Base-by-base conservation (phyloP, 2,888 invertebrate genomes). In the Norana najaformis region DNA sequence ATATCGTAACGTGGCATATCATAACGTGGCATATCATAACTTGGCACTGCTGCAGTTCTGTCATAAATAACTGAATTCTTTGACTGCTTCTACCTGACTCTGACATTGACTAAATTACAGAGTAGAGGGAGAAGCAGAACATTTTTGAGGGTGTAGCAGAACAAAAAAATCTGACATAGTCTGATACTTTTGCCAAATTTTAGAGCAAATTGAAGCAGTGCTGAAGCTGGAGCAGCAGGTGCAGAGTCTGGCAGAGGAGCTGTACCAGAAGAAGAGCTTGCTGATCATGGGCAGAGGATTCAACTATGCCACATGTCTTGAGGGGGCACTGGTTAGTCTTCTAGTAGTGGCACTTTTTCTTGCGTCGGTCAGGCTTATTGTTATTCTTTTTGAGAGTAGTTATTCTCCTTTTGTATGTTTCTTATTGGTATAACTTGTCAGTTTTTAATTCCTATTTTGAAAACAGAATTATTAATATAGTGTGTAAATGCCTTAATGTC, bases 241-340 rank as follows among this genome's bases (percentile, higher is more conserved):
- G 0, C 96, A 97, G 93, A 96, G 96, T 90, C 95, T 99, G 90
- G 98, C 99, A 2, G 96, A 98, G 95, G 97, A 98, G 93, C 96
- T 99, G 90, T 98, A 97, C 95, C 96, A 97, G 93, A 97, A 99
- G 94, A 98, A 98, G 94, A 98, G 98, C 0, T 95, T 99, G 90
- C 96, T 99, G 90, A 98, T 99, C 91, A 99, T 99, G 99, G 99
- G 99, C 90, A 96, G 99, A 92, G 99, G 99, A 83, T 99, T 97
- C 95, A 99, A 99, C 95, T 99, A 98, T 94, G 98, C 99, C 37
- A 99, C 99, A 0, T 99, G 99, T 94, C 96, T 99, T 93, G 99
- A 99, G 95, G 99, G 99, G 90, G 96, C 96, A 14, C 93, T 96
- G 93, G 95, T 95, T 91, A 91, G 93, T 92, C 69, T 47, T 53